Evolutionary conservation across 2,113 vertebrate genomes (phyloP).

Genomic region (Chitala chitala): DNA sequence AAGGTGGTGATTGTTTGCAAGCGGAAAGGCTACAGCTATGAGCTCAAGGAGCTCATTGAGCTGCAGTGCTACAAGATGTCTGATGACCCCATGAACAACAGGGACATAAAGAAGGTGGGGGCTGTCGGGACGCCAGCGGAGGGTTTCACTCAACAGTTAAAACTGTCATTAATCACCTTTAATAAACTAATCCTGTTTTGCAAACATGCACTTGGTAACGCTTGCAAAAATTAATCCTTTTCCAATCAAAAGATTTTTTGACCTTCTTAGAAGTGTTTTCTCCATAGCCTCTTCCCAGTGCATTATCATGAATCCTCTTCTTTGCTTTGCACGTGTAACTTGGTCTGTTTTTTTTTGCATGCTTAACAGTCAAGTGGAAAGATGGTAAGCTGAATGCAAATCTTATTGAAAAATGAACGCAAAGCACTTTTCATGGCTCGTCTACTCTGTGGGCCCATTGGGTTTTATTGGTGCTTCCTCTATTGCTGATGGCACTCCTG

Average conservation of each 20-base stretch:
- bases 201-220: neutral
- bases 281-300: neutral
- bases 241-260: neutral
- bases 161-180: neutral
- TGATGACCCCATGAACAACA: constrained; percentile 90
- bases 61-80: constrained; percentile 92
- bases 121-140: neutral
- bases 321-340: constrained; percentile 61
- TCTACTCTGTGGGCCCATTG: neutral
- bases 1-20: constrained; percentile 98
- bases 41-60: constrained; percentile 94
- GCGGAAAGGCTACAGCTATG: constrained; percentile 87
- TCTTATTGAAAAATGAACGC: constrained; percentile 42
- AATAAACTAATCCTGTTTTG: neutral
- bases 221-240: no score
- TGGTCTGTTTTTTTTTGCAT: constrained; percentile 67
- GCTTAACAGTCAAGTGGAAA: constrained; percentile 92
- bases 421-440: neutral
- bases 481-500: neutral
- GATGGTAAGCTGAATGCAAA: constrained; percentile 82
- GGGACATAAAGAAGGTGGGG: constrained; percentile 89
- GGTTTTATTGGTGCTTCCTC: neutral
- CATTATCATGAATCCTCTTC: neutral
- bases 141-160: neutral
- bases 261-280: neutral